These are phyloP conservation scores for Urosaurus nigricauda DNA, from an alignment of 2,797 vertebrate genomes.

Conservation along the genomic window DNA sequence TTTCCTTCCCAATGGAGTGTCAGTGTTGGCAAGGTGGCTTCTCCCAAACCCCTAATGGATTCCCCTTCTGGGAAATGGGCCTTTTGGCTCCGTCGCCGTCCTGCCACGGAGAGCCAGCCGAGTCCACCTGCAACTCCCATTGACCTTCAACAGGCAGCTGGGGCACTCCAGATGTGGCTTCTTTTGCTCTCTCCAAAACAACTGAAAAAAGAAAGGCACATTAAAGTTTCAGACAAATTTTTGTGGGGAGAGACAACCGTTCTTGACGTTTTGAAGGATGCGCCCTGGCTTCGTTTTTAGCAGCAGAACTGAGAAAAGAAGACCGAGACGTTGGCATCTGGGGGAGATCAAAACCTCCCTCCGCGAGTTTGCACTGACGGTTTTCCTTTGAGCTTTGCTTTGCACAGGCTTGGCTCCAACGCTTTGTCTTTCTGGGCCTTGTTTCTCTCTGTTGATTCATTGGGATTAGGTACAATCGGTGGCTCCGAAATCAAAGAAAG, in stretches of 20 bases:
- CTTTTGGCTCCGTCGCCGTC: background rate
- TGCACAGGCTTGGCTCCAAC: background rate
- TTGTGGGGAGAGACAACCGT: background rate
- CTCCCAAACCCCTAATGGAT: conserved; percentile 1
- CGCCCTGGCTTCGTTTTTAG: background rate
- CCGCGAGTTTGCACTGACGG: background rate
- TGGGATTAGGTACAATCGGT: background rate
- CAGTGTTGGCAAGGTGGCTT: background rate
- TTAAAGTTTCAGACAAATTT: background rate
- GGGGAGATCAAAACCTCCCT: too few relatives aligned
- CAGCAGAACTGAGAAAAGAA: background rate
- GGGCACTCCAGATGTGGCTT: background rate
- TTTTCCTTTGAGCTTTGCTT: background rate
- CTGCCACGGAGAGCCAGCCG: background rate
- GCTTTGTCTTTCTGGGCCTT: background rate
- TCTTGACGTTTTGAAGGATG: conserved; percentile 13
- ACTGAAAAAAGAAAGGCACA: background rate
- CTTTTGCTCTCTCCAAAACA: background rate
- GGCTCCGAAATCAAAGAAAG: background rate
- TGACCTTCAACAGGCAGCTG: background rate
- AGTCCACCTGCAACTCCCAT: conserved; percentile 26
- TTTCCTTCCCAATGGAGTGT: background rate
- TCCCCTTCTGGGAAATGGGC: background rate
- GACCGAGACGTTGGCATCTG: background rate
- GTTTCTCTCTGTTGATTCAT: background rate